Conservation (phyloP, 2,888 invertebrate species). For the Mythimna loreyi region DNA sequence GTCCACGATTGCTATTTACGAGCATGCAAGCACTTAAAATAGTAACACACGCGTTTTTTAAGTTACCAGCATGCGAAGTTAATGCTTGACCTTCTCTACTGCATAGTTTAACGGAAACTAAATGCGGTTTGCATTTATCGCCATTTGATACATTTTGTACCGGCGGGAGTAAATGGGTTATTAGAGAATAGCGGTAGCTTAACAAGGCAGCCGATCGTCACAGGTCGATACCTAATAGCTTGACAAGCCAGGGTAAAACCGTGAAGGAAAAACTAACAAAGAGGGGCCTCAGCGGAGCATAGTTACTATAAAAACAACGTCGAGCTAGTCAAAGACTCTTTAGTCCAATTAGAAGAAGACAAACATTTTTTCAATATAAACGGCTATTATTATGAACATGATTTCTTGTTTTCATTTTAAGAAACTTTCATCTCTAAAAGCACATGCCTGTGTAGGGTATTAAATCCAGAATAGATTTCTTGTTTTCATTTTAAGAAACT, state of each 20-base stretch:
- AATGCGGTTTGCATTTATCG: background rate
- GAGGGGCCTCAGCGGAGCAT: background rate
- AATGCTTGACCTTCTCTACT: constrained; percentile 4
- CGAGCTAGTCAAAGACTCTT: constrained; percentile 2
- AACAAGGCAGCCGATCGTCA: constrained; percentile 8
- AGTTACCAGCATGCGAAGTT: constrained; percentile 12
- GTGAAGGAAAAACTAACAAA: constrained; percentile 6
- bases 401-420: background rate
- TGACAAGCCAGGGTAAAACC: background rate
- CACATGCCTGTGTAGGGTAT: background rate
- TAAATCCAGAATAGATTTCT: background rate
- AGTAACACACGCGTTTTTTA: constrained; percentile 8
- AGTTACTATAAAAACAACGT: constrained; percentile 23
- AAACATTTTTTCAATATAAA: constrained; percentile 21
- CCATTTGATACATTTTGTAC: constrained; percentile 8
- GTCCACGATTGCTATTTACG: background rate
- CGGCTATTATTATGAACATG: background rate
- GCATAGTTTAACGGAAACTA: constrained; percentile 12
- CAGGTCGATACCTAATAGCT: constrained; percentile 6
- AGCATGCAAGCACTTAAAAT: constrained; percentile 4
- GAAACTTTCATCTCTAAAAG: background rate
- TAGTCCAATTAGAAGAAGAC: constrained; percentile 18
- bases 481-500: constrained; percentile 2
- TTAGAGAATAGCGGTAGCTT: constrained; percentile 2
- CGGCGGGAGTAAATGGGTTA: constrained; percentile 4